Evolutionary conservation across 2,797 vertebrate species (phyloP).

Genomic region (Zenarchopterus dispar): DNA sequence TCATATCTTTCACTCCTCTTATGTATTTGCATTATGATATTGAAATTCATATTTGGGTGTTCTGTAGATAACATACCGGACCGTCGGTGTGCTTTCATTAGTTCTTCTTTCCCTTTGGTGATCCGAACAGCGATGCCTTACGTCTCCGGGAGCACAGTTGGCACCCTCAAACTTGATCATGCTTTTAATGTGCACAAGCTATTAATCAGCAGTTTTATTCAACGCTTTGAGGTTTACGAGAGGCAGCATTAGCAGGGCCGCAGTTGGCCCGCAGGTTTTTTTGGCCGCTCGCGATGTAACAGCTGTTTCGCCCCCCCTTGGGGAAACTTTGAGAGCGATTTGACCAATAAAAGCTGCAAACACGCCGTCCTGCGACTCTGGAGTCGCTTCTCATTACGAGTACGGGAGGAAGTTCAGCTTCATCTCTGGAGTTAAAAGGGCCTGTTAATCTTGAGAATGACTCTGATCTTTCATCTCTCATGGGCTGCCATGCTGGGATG

Average conservation of each 20-base stretch:
- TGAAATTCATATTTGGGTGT: conserved; percentile 21
- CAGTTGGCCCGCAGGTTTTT: conserved; percentile 29
- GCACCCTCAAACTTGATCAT: conserved; percentile 59
- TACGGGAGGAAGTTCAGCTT: too few species aligned
- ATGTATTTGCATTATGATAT: conserved; percentile 46
- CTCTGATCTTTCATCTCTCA: neutral
- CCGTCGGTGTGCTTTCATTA: conserved; percentile 26
- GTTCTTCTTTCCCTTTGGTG: neutral
- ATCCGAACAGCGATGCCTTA: conserved; percentile 13
- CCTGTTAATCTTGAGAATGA: neutral
- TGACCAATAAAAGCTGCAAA: conserved; percentile 41
- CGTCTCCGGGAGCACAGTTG: conserved; percentile 60
- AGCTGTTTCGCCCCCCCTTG: conserved; percentile 47
- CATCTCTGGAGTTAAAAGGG: conserved; percentile 1
- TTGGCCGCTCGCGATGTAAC: conserved; percentile 32
- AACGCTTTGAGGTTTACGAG: conserved; percentile 66
- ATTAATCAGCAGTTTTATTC: conserved; percentile 78
- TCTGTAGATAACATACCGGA: neutral
- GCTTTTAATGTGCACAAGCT: conserved; percentile 73
- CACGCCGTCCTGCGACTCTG: conserved; percentile 10
- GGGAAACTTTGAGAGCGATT: conserved; percentile 39
- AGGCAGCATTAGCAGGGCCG: conserved; percentile 57
- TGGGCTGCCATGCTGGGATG: neutral
- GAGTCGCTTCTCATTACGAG: too few species aligned
- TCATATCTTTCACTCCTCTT: conserved; percentile 33